These are phyloP conservation scores for Taenaris catops DNA, from an alignment of 2,888 invertebrate species.

Conservation along the genomic window DNA sequence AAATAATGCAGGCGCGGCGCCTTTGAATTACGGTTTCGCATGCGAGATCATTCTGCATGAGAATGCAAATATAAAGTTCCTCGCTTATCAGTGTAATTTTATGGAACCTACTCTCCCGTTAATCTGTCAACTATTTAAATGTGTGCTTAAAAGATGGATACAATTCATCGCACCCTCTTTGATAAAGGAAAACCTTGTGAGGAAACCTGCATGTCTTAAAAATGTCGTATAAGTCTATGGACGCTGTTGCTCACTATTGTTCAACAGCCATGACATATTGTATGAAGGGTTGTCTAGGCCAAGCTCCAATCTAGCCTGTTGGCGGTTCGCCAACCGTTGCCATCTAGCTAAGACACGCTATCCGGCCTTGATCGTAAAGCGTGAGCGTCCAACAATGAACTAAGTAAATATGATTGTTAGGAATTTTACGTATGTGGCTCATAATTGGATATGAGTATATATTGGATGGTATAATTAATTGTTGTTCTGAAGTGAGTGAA, in stretches of 20 bases:
- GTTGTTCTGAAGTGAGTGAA: too few species aligned
- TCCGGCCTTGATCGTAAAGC: constrained; percentile 24
- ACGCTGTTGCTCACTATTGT: constrained; percentile 21
- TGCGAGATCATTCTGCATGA: constrained; percentile 23
- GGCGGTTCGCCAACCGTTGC: constrained; percentile 21
- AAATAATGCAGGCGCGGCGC: constrained; percentile 27
- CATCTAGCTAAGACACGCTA: constrained; percentile 15
- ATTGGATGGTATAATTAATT: too few species aligned
- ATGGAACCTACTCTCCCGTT: constrained; percentile 1
- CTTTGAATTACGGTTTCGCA: constrained; percentile 18
- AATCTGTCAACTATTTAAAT: too few species aligned
- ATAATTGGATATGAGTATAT: constrained; percentile 4
- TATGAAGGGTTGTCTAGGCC: constrained; percentile 13
- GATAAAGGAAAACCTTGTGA: too few species aligned
- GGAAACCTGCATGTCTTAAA: too few species aligned
- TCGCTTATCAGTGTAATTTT: constrained; percentile 10
- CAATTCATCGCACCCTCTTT: too few species aligned
- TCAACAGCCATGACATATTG: constrained; percentile 16
- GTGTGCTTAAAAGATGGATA: too few species aligned
- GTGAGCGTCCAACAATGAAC: constrained; percentile 14
- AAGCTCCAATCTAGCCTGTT: constrained; percentile 14
- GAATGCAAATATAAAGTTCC: constrained; percentile 15
- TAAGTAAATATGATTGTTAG: constrained; percentile 7
- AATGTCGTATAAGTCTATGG: too few species aligned
- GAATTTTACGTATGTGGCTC: constrained; percentile 2